Evolutionary conservation across 2,113 vertebrate species (phyloP).

Genomic region (Saguinus midas): DNA sequence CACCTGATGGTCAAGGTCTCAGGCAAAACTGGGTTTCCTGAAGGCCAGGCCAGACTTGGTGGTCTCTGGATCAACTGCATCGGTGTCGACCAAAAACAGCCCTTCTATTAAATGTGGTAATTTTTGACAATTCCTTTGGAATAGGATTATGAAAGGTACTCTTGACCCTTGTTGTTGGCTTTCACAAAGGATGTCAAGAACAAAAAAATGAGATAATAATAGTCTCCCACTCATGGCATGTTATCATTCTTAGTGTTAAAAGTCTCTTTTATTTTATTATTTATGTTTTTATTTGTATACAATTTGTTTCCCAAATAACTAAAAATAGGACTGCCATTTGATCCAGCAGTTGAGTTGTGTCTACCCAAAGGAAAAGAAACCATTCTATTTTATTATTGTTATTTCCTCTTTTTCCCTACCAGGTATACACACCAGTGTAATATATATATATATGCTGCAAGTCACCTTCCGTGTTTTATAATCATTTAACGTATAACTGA

Average conservation of each 20-base stretch:
- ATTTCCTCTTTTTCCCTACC: not conserved
- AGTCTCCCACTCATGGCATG: too few relatives aligned
- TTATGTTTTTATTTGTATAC: too few relatives aligned
- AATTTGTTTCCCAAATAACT: too few relatives aligned
- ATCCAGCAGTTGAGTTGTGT: too few relatives aligned
- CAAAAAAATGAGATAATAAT: not conserved
- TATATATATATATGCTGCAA: not conserved
- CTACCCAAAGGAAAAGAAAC: too few relatives aligned
- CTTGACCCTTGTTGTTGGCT: not conserved
- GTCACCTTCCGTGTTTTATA: not conserved
- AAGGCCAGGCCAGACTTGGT: not conserved
- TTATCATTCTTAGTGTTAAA: not conserved
- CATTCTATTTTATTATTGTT: not conserved
- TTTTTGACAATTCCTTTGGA: not conserved
- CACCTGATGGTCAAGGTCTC: not conserved
- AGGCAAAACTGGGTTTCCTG: not conserved
- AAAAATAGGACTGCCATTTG: too few relatives aligned
- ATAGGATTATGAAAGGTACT: not conserved
- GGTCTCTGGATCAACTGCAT: fast-evolving
- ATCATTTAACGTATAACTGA: not conserved
- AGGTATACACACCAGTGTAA: not conserved
- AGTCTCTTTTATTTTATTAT: not conserved
- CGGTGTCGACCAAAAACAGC: not conserved
- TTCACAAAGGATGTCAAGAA: not conserved
- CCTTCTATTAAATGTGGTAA: not conserved